phyloP scores from a whole-genome alignment of 1,140 invertebrate genomes.

The Drosophila ohnishii region DNA sequence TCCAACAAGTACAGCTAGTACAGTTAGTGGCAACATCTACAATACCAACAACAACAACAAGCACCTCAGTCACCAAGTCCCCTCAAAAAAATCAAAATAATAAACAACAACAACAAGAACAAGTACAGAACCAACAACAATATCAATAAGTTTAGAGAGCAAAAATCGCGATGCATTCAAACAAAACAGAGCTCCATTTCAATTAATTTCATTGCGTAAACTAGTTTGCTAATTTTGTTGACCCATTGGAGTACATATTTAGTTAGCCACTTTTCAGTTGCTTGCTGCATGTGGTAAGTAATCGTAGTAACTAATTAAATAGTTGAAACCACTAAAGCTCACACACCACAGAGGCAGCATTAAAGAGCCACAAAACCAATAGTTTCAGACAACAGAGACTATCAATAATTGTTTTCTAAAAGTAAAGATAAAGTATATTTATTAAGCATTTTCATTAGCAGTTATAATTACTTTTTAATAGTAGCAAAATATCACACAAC shows the following conservation, averaged over 20 bases:
- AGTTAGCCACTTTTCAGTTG: slow-evolving; percentile 42
- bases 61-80: slow-evolving; percentile 55
- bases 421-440: no score
- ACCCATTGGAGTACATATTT: slow-evolving; percentile 19
- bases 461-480: slow-evolving; percentile 5
- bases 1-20: slow-evolving; percentile 61
- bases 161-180: slow-evolving; percentile 20
- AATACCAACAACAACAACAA: slow-evolving; percentile 53
- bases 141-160: slow-evolving; percentile 43
- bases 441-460: background rate
- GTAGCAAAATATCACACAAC: background rate
- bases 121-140: slow-evolving; percentile 42
- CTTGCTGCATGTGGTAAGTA: slow-evolving; percentile 74
- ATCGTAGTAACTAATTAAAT: slow-evolving; percentile 23
- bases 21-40: slow-evolving; percentile 46
- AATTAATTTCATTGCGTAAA: slow-evolving; percentile 30
- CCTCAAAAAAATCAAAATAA: slow-evolving; percentile 15
- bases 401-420: background rate
- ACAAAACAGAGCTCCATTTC: slow-evolving; percentile 12
- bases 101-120: slow-evolving; percentile 47
- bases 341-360: background rate
- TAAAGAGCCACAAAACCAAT: background rate
- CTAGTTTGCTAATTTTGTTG: slow-evolving; percentile 45
- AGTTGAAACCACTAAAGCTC: slow-evolving; percentile 16
- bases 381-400: background rate